Evolutionary conservation across 2,888 invertebrate genomes (phyloP), one percentile per base, ranked within the genome.

Genomic region (Lithophane leautieri): DNA sequence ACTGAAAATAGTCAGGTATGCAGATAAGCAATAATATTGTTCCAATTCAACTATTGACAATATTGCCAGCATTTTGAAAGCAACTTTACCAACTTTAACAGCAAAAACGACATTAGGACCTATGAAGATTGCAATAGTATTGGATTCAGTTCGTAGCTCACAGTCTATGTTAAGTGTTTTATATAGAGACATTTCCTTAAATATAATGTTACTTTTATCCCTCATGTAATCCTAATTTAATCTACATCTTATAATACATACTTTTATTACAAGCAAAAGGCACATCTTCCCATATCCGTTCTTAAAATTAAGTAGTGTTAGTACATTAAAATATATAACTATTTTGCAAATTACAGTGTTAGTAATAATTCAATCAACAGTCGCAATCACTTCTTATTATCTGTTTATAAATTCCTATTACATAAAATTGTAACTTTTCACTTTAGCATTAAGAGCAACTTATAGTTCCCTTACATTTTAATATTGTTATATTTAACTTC

Each of bases 261-360:
- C 2, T 44, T 60, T 19, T 60, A 79, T n/a, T 80, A 56, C 7
- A 52, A 63, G 16, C 25, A 42, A 77, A 25, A 62, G 54, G 56
- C 68, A 82, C 62, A 79, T 68, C 25, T 14, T 68, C 56, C 34
- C 78, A 68, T 67, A 62, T 42, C 22, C 34, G 58, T 19, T 40
- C 34, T 34, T 52, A 61, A 78, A 50, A 76, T 44, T 40, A 42
- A 65, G 14, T 19, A 14, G 19, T 42, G 12, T 76, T 60, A 66
- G 52, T 60, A 50, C n/a, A 68, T n/a, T 76, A 40, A 56, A 67
- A 56, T 50, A 44, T 62, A n/a, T 8, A 52, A 62, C 28, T 22
- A 56, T 42, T 56, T 79, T 52, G 54, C 62, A 52, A 44, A 71
- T 40, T 63, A 56, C 42, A 62, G 19, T 25, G 56, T 77, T 56